Evolutionary conservation across 2,113 vertebrate species (phyloP).

Genomic region (Cyprinodon brontotheroides): DNA sequence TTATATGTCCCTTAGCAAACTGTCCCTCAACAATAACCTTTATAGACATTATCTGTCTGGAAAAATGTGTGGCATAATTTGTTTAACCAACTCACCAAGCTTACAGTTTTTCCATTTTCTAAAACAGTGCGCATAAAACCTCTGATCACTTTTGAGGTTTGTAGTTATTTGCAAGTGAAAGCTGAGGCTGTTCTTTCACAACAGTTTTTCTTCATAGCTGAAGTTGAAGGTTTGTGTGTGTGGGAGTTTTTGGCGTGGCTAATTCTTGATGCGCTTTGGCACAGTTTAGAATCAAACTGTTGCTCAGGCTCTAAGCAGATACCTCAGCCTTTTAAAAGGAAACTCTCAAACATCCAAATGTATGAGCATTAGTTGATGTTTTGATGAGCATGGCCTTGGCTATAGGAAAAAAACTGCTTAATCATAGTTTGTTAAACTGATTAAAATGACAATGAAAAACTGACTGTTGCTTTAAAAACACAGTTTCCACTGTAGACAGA

Average conservation of each 20-base stretch:
- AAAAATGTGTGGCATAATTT: too few relatives aligned
- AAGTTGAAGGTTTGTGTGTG: conserved; percentile 22
- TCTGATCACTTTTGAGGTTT: conserved; percentile 20
- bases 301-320: conserved; percentile 21
- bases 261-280: conserved; percentile 21
- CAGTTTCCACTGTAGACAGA: too few relatives aligned
- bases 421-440: not conserved
- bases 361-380: not conserved
- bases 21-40: too few relatives aligned
- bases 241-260: conserved; percentile 38
- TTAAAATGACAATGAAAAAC: too few relatives aligned
- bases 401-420: not conserved
- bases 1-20: too few relatives aligned
- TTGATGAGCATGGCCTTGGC: not conserved
- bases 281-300: conserved; percentile 39
- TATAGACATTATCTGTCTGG: too few relatives aligned
- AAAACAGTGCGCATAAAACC: not conserved
- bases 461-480: too few relatives aligned
- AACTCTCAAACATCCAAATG: conserved; percentile 8
- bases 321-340: conserved; percentile 12
- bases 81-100: too few relatives aligned
- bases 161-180: not conserved
- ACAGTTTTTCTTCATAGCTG: conserved; percentile 13
- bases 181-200: not conserved
- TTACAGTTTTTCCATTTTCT: too few relatives aligned